Evolutionary conservation across 2,113 vertebrate species (phyloP).

Genomic region (Hirundichthys speculiger): DNA sequence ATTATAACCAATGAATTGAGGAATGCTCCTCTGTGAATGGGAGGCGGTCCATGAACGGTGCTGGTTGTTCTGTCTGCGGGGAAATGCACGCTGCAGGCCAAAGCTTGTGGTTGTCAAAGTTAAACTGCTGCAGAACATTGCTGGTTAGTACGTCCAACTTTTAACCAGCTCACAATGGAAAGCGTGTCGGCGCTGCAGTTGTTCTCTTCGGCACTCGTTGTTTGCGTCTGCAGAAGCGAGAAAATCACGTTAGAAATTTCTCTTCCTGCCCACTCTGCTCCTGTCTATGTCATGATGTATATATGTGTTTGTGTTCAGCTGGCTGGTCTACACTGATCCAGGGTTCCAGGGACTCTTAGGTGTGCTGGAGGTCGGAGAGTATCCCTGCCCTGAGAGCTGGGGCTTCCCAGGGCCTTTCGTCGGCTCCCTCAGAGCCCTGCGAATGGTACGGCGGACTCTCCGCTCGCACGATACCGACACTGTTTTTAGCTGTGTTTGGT

Average conservation of each 20-base stretch:
- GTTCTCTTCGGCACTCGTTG: too few relatives aligned
- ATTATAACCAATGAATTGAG: too few relatives aligned
- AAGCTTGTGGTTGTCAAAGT: slow-evolving; percentile 27
- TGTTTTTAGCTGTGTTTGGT: background rate
- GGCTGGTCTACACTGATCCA: slow-evolving; percentile 92
- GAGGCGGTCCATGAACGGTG: too few relatives aligned
- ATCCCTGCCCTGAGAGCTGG: slow-evolving; percentile 89
- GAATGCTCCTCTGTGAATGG: background rate
- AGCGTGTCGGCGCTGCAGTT: background rate
- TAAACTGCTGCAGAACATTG: too few relatives aligned
- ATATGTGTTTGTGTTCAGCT: slow-evolving; percentile 77
- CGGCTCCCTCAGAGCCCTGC: slow-evolving; percentile 90
- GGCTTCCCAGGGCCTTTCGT: slow-evolving; percentile 88
- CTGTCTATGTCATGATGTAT: background rate
- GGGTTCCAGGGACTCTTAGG: slow-evolving; percentile 87
- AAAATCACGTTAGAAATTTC: background rate
- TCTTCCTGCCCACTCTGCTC: background rate
- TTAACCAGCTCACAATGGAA: too few relatives aligned
- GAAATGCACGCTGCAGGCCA: slow-evolving; percentile 36
- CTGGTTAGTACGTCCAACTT: background rate
- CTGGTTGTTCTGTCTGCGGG: slow-evolving; percentile 20
- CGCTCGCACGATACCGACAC: background rate
- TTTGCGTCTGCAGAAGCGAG: background rate
- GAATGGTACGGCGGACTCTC: slow-evolving; percentile 84
- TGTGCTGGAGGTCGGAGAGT: slow-evolving; percentile 91